Base-by-base conservation (phyloP, 2,113 vertebrate species). In the Hippocampus barbouri region DNA sequence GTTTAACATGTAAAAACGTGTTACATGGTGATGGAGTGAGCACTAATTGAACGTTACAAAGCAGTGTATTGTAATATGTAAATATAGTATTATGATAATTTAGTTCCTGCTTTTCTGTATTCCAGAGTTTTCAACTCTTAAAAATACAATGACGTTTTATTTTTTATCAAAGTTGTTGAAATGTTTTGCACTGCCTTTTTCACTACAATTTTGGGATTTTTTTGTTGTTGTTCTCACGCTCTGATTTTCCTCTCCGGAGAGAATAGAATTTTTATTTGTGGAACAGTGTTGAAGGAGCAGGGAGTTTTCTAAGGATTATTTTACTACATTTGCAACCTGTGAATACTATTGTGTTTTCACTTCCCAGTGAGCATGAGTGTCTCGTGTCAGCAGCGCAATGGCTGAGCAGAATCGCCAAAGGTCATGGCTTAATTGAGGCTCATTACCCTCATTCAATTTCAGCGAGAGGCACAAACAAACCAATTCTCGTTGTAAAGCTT, bases 141-240 rank as follows among this genome's bases (percentile, higher is more conserved):
- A 79, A 80, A 78, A 77, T 80, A 70, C 70, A 86, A 86, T 76
- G 79, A 76, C 78, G 73, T 89, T 83, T 82, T 78, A 73, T 89
- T 88, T 88, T 88, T 86, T 80, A 81, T 87, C 72, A 51, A 62
- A 87, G 7, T 72, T 84, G 73, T 83, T 84, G 38, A 82, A 71
- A 73, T 81, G 83, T 87, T 78, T 81, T 86, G 80, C 83, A 88
- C 88, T 86, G 82, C 83, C 77, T 80, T 87, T 86, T 82, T 79
- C 71, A 72, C 77, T 67, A 70, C 70, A 73, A 68, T 70, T 65
- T 78, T 79, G 73, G 66, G 67, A 79, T 65, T 47, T 59, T 75
- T 49, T 51, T 30, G 73, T 47, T 51, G 23, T 41, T 74, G 62
- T 66, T 70, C 73, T 75, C 72, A 27, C 66, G 27, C 68, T 60